phyloP scores from a whole-genome alignment of 2,113 vertebrate genomes.

The Zingel zingel region DNA sequence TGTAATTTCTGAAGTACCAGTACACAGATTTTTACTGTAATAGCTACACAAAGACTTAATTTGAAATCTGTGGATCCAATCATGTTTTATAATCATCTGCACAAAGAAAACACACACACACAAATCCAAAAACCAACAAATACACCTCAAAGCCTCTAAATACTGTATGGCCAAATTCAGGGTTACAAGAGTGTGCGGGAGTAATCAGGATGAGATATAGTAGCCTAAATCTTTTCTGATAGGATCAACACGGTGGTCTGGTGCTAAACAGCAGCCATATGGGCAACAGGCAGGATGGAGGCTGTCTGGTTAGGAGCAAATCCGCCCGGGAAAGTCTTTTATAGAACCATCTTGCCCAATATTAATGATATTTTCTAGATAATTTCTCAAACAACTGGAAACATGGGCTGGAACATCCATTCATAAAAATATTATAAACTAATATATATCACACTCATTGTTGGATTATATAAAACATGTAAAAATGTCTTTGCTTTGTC shows the following conservation, averaged over 20 bases:
- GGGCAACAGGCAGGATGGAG: not conserved
- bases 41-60: not conserved
- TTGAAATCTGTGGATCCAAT: not conserved
- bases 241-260: conserved; percentile 29
- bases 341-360: too few species aligned
- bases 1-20: not conserved
- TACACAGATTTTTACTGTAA: not conserved
- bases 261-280: not conserved
- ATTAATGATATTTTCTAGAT: not conserved
- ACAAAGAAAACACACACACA: not conserved
- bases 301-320: not conserved
- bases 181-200: not conserved
- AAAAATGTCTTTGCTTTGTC: too few species aligned
- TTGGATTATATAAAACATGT: too few species aligned
- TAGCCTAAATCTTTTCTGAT: conserved; percentile 19
- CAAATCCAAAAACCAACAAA: not conserved
- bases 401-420: not conserved
- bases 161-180: not conserved
- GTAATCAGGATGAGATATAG: conserved; percentile 20
- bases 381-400: not conserved
- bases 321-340: not conserved
- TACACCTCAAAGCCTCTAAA: not conserved
- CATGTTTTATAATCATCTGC: not conserved
- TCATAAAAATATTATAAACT: too few species aligned
- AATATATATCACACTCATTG: too few species aligned